Conservation (phyloP, 2,888 invertebrate genomes). For the Diachrysia chrysitis region DNA sequence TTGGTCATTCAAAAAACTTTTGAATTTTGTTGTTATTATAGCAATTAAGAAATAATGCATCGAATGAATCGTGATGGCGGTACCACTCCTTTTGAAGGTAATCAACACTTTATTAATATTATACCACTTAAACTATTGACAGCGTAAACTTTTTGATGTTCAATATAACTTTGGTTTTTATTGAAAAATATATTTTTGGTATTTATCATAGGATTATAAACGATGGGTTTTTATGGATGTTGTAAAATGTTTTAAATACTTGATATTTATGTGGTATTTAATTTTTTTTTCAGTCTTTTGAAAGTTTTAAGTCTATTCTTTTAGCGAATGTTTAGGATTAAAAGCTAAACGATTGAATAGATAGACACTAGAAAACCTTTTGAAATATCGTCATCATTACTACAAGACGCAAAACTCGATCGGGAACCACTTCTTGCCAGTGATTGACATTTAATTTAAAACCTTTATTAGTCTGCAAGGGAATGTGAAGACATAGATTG, state of each 20-base stretch:
- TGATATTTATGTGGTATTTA: background rate
- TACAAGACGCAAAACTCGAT: conserved; percentile 6
- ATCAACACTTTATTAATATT: conserved; percentile 9
- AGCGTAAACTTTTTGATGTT: background rate
- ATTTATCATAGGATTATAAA: background rate
- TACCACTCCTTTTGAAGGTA: conserved; percentile 59
- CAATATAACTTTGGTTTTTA: background rate
- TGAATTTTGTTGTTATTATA: conserved; percentile 25
- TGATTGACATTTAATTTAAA: conserved; percentile 52
- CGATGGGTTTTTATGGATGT: background rate
- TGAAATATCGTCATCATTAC: background rate
- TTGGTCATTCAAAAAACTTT: background rate
- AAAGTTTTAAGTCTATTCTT: too few species aligned
- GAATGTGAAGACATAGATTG: background rate
- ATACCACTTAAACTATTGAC: background rate
- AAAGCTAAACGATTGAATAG: background rate
- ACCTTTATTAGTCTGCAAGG: conserved; percentile 12
- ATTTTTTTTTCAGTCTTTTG: too few species aligned
- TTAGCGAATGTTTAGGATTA: background rate
- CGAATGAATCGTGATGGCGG: conserved; percentile 55
- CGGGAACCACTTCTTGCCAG: conserved; percentile 7
- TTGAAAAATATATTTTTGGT: background rate
- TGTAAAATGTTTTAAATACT: background rate
- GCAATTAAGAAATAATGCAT: conserved; percentile 52
- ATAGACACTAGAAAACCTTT: background rate